phyloP scores from a whole-genome alignment of 2,113 vertebrate species.

The Pyrgilauda ruficollis region DNA sequence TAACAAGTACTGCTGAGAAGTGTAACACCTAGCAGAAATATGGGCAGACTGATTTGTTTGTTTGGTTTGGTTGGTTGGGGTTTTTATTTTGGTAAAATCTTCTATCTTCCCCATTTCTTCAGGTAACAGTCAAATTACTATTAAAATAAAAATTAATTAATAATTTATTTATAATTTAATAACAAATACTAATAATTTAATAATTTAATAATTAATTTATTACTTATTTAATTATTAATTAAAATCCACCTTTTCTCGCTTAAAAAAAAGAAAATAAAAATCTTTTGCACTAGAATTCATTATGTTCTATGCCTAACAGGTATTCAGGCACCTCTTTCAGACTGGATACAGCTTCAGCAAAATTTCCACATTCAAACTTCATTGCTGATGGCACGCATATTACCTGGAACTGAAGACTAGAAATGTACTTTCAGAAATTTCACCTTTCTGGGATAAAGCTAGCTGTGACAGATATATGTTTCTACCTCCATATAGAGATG shows the following conservation, averaged over 20 bases:
- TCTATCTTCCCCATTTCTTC: not conserved
- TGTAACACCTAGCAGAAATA: not conserved
- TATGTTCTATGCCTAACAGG: accelerated
- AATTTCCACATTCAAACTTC: not conserved
- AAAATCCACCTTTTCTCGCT: not conserved
- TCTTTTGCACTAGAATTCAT: not conserved
- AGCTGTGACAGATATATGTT: not conserved
- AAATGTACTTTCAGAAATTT: not conserved
- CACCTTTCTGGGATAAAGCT: not conserved
- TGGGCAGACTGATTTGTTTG: not conserved
- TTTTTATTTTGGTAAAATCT: not conserved
- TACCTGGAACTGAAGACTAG: not conserved
- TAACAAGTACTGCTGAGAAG: not conserved
- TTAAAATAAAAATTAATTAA: not conserved
- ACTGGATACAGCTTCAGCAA: not conserved
- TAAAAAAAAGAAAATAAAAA: not conserved
- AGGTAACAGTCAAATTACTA: not conserved
- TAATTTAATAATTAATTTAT: no score
- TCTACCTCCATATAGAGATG: not conserved
- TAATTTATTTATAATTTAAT: no score
- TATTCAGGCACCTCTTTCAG: not conserved
- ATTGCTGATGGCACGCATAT: not conserved
- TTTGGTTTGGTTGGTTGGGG: not conserved
- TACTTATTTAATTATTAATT: not conserved
- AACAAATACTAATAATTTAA: no score